phyloP scores from a whole-genome alignment of 2,113 vertebrate genomes.

The Oplegnathus fasciatus region DNA sequence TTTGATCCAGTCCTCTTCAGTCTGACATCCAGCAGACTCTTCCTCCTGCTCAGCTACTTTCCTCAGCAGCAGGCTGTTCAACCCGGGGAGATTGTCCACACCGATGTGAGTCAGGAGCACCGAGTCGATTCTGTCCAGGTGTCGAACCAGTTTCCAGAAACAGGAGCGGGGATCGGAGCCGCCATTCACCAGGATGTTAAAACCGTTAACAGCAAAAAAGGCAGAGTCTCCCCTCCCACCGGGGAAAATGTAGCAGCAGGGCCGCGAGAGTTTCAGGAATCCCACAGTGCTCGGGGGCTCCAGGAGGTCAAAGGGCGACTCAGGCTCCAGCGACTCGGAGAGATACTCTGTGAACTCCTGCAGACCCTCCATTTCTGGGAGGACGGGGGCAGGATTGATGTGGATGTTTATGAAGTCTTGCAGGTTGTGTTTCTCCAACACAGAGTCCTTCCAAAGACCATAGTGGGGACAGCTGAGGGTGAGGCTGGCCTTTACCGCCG shows the following conservation, averaged over 20 bases:
- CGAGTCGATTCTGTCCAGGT: conserved; percentile 95
- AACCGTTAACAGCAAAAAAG: conserved; percentile 95
- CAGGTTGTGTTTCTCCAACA: conserved; percentile 81
- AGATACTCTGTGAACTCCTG: conserved; percentile 94
- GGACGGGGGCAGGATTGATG: conserved; percentile 85
- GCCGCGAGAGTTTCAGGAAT: conserved; percentile 93
- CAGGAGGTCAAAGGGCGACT: conserved; percentile 92
- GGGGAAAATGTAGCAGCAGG: conserved; percentile 98
- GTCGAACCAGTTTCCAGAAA: conserved; percentile 97
- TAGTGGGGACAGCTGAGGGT: conserved; percentile 89
- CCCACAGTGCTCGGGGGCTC: conserved; percentile 91
- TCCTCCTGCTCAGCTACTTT: conserved; percentile 91
- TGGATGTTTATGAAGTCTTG: conserved; percentile 86
- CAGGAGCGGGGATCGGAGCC: conserved; percentile 92
- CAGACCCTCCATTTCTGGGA: conserved; percentile 91
- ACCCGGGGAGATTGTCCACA: conserved; percentile 91
- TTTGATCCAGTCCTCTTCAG: conserved; percentile 86
- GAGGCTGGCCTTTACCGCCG: conserved; percentile 80
- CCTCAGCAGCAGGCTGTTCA: conserved; percentile 93
- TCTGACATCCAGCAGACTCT: conserved; percentile 69
- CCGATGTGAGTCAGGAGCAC: conserved; percentile 92
- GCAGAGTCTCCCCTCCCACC: conserved; percentile 92
- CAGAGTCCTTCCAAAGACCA: conserved; percentile 87
- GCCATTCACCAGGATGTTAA: conserved; percentile 93
- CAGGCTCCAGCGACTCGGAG: conserved; percentile 90